Evolutionary conservation across 2,797 vertebrate species (phyloP).

Genomic region (Sebastes wilsoni): DNA sequence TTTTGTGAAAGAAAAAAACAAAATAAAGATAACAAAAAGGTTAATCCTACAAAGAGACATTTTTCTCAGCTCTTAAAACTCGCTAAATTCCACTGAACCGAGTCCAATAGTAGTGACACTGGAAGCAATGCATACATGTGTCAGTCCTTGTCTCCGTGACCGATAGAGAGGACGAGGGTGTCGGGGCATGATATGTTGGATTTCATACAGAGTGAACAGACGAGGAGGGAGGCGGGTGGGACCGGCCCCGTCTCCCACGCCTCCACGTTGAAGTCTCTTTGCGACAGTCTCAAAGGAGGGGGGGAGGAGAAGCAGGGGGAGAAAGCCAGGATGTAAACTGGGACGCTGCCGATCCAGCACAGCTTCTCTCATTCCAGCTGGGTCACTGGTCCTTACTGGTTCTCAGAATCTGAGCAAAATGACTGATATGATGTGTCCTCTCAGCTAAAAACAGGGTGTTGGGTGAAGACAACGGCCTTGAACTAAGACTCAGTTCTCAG

Average conservation of each 20-base stretch:
- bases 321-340: conserved; percentile 53
- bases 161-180: conserved; percentile 26
- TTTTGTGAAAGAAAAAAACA: conserved; percentile 72
- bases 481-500: neutral
- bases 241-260: conserved; percentile 24
- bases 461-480: neutral
- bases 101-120: conserved; percentile 62
- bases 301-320: neutral
- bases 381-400: conserved; percentile 28
- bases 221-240: conserved; percentile 7
- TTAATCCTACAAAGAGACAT: conserved; percentile 78
- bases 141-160: conserved; percentile 65
- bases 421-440: conserved; percentile 12
- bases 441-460: neutral
- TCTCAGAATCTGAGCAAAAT: conserved; percentile 3
- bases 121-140: conserved; percentile 74
- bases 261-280: conserved; percentile 46
- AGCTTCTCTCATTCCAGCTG: conserved; percentile 22
- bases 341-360: conserved; percentile 51
- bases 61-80: conserved; percentile 57
- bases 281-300: conserved; percentile 49
- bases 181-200: conserved; percentile 60
- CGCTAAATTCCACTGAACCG: conserved; percentile 54
- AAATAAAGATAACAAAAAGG: conserved; percentile 59
- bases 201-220: conserved; percentile 32